These are phyloP conservation scores for Trogon surrucura DNA, from an alignment of 2,113 vertebrate genomes.

Conservation along the genomic window DNA sequence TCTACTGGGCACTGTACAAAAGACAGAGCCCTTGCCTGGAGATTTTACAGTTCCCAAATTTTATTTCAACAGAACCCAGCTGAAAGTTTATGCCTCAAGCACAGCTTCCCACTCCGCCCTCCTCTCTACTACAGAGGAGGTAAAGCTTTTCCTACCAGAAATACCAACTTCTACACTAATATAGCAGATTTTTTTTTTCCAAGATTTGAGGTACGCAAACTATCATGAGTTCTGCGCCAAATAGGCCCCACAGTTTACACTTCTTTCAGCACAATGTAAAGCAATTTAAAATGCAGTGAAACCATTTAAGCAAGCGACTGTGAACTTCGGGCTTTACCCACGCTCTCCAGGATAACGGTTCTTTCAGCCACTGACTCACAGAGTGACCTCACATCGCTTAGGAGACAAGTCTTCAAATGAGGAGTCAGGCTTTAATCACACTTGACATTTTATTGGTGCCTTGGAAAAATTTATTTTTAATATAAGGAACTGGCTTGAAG, in stretches of 20 bases:
- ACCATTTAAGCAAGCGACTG: background rate
- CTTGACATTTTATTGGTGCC: conserved; percentile 61
- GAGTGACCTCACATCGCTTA: conserved; percentile 15
- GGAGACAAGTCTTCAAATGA: conserved; percentile 58
- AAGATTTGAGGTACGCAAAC: background rate
- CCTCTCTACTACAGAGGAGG: background rate
- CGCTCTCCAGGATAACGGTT: conserved; percentile 43
- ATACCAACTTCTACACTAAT: background rate
- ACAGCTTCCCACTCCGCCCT: background rate
- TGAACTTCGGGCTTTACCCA: conserved; percentile 35
- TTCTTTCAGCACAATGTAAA: conserved; percentile 19
- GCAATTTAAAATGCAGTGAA: background rate
- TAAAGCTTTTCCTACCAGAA: conserved; percentile 17
- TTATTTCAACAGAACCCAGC: background rate
- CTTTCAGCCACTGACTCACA: conserved; percentile 36
- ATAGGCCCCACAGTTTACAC: background rate
- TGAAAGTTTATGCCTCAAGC: background rate
- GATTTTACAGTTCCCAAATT: background rate
- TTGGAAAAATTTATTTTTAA: conserved; percentile 72
- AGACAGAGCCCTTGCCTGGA: background rate
- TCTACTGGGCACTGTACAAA: background rate
- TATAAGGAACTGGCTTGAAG: conserved; percentile 49
- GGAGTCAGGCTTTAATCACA: conserved; percentile 53
- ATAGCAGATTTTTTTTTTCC: background rate
- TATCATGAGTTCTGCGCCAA: background rate